Conservation (phyloP, 2,113 vertebrate genomes). For the Aldabrachelys gigantea region DNA sequence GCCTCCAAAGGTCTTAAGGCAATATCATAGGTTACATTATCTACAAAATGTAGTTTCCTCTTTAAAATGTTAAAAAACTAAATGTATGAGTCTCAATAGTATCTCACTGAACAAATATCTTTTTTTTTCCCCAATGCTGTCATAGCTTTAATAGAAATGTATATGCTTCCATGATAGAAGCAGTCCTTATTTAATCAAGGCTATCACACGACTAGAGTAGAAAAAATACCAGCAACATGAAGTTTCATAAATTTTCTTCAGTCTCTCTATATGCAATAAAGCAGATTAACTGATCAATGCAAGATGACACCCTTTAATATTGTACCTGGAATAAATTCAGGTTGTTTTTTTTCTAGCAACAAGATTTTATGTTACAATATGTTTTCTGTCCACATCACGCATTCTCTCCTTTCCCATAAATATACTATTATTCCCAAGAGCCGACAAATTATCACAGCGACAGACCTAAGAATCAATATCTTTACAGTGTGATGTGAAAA, state of each 20-base stretch:
- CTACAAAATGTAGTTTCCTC: neutral
- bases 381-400: neutral
- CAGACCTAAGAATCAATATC: neutral
- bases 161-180: neutral
- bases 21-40: neutral
- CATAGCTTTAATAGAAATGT: neutral
- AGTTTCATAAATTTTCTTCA: neutral
- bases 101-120: neutral
- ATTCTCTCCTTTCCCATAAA: neutral
- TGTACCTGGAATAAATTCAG: neutral
- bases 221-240: neutral
- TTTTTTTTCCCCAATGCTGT: neutral
- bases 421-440: neutral
- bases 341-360: neutral
- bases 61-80: neutral
- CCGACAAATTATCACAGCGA: neutral
- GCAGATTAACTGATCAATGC: neutral
- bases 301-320: neutral
- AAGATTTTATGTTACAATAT: neutral
- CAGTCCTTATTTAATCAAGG: neutral
- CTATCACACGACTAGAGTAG: neutral
- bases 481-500: neutral
- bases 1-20: neutral
- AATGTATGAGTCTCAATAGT: neutral
- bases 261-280: neutral